phyloP scores from a whole-genome alignment of 2,113 vertebrate genomes.

The Felis chaus region DNA sequence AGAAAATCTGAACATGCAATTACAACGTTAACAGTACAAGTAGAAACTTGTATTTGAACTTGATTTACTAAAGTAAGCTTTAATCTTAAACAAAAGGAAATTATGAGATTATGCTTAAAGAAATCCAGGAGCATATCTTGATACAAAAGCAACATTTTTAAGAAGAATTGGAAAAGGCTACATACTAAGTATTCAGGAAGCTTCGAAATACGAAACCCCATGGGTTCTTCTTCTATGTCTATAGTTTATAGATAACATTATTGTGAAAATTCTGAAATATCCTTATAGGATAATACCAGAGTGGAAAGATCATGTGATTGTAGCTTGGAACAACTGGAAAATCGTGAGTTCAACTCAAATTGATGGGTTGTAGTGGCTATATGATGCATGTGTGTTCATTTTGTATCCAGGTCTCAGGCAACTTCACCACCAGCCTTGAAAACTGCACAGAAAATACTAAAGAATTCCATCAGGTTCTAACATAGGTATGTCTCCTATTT shows the following conservation, averaged over 20 bases:
- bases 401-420: neutral
- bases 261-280: slow-evolving; percentile 20
- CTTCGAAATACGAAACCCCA: slow-evolving; percentile 47
- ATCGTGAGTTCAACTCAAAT: slow-evolving; percentile 40
- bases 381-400: neutral
- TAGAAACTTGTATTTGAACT: neutral
- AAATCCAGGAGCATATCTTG: slow-evolving; percentile 52
- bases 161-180: slow-evolving; percentile 57
- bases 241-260: slow-evolving; percentile 22
- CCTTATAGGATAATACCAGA: slow-evolving; percentile 37
- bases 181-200: slow-evolving; percentile 14
- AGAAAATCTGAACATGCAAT: neutral
- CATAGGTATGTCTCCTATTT: neutral
- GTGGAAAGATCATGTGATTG: slow-evolving; percentile 11
- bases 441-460: neutral
- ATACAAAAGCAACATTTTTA: slow-evolving; percentile 61
- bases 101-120: neutral
- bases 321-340: slow-evolving; percentile 8
- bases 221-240: slow-evolving; percentile 39
- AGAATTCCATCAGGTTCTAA: neutral
- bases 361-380: neutral
- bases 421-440: slow-evolving; percentile 2
- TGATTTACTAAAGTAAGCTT: slow-evolving; percentile 17
- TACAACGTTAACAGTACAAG: slow-evolving; percentile 19
- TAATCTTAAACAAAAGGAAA: slow-evolving; percentile 63